Evolutionary conservation across 1,140 invertebrate species (phyloP), one percentile per base, ranked within the genome.

Genomic region (Phthorimaea operculella): DNA sequence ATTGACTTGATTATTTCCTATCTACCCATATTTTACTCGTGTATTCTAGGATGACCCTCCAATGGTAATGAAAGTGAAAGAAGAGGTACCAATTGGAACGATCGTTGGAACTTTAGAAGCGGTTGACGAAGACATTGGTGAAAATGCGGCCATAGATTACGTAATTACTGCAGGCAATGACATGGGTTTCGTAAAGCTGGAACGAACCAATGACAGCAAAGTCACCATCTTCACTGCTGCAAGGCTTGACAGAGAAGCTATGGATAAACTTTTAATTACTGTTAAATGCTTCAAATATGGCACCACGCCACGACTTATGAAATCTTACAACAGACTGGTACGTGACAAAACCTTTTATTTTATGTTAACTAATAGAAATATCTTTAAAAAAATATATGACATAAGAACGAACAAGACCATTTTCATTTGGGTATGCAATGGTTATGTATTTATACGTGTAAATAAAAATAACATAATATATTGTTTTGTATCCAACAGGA

Each of bases 61-160:
- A 0, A 34, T 92, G 7, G 76, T 89, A 28, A 82, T 94, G 57
- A 78, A 74, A 0, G 79, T 92, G 0, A 76, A 88, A 15, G 93
- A 94, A 76, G 92, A 94, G 70, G 80, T 88, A 0, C 81, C 88
- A 1, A 68, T 87, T 0, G 91, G 89, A 14, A 89, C 89, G 0
- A 79, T 88, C n/a, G 88, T 94, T 4, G 92, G 92, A 1, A 81
- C 85, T 33, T 74, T 94, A 11, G 85, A 88, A 62, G 93, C 92
- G 0, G 74, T 91, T 17, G 93, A 95, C 66, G 88, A 91, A 63
- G 93, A 95, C 68, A 88, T 91, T 12, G 91, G 87, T 10, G 91
- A 92, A 16, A 94, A 94, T 74, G 92, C 91, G 0, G 89, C 90
- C 50, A 91, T 94, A 34, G 91, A 92, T 63, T 94, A 94, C 63